Percentiles rank a stretch among this genome's conserved stretches.
phyloP scores from a whole-genome alignment of 2,113 vertebrate genomes.

The Chionomys nivalis region DNA sequence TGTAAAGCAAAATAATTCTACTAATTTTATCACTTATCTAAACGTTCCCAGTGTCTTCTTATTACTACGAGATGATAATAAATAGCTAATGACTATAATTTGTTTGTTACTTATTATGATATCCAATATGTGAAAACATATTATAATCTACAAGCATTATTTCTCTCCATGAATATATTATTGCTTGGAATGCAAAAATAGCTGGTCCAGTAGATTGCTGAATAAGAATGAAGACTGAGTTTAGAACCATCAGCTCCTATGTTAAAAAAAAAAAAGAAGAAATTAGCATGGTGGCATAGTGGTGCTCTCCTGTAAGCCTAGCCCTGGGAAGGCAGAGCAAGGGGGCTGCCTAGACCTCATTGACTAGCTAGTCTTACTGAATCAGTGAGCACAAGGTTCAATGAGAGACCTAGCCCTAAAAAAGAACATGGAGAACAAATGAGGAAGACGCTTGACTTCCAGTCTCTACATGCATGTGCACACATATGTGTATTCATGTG shows the following conservation, averaged over 20 bases:
- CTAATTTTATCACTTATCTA: slow-evolving; percentile 39
- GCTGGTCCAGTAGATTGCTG: background rate
- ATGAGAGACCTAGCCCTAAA: background rate
- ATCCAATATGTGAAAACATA: background rate
- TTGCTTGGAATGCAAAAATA: background rate
- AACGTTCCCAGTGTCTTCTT: background rate
- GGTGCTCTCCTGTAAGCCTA: background rate
- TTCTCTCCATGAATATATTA: background rate
- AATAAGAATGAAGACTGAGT: background rate
- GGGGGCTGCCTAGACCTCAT: too few species aligned
- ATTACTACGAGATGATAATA: background rate
- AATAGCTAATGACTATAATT: background rate
- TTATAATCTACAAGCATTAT: background rate
- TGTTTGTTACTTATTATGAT: background rate
- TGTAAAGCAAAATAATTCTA: slow-evolving; percentile 10
- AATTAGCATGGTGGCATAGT: background rate
- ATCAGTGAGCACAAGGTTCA: background rate
- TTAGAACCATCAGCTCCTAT: too few species aligned
- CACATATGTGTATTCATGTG: background rate
- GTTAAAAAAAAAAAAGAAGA: background rate
- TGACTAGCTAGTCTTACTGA: background rate
- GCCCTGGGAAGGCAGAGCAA: background rate
- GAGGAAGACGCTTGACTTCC: background rate
- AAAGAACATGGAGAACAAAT: background rate
- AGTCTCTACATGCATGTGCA: background rate